Base-by-base conservation (phyloP, 2,888 invertebrate genomes). In the Ichneumoninae sp. region DNA sequence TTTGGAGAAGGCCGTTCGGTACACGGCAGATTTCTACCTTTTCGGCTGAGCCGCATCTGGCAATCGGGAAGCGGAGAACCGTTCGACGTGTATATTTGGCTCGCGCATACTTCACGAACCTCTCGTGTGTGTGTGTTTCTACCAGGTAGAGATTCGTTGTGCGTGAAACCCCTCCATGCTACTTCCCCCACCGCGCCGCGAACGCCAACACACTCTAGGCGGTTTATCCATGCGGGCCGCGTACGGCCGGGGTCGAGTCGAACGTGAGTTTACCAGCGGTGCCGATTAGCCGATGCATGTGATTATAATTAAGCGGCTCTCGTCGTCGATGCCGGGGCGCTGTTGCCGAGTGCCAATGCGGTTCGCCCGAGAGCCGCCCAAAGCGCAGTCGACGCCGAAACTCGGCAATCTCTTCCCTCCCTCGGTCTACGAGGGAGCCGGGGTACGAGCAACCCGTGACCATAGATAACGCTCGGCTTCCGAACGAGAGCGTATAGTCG, bases 301-400 rank as follows among this genome's bases (percentile, higher is more conserved):
- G 84, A 84, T 84, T 84, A 81, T 84, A 84, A 84, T 84, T 84
- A 84, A 84, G 77, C 84, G 81, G 77, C 81, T 81, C 84, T 83
- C 75, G 71, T 68, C 81, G 81, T 50, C 73, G 68, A 68, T 63
- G 81, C 81, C 69, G 44, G 44, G 60, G 60, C 57, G 74, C 63
- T 74, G 74, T 74, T 74, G 74, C 74, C 13, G 74, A 74, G 74
- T 44, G 74, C 33, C 60, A 63, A 33, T 44, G 33, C 63, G 30
- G 74, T 36, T 26, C 60, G 63, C 68, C 33, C n/a, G 33, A 5
- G 44, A 44, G 44, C 26, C 22, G 63, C 63, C 44, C 47, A 60
- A 47, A 63, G 33, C 63, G 47, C 30, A 3, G 19, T 33, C 63
- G 33, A 30, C 30, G 60, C 19, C 30, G 47, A 16, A 40, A n/a